Conservation (phyloP, 2,888 invertebrate species). For the Acronicta leporina region DNA sequence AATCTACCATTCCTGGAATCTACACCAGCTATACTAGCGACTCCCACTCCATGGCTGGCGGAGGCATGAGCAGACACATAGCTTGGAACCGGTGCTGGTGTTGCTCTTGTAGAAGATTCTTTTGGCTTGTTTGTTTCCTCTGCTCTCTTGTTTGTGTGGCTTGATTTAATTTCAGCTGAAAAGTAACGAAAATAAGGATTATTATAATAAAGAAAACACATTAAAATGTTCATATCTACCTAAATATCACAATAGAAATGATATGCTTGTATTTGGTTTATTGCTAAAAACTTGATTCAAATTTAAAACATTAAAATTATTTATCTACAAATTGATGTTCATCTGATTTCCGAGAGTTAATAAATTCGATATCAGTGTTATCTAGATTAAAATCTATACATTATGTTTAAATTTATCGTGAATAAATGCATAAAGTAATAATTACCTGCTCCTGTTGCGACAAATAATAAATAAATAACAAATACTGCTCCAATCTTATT, state of each 20-base stretch:
- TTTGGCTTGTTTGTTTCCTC: conserved; percentile 27
- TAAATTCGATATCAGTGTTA: conserved; percentile 6
- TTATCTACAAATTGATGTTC: conserved; percentile 8
- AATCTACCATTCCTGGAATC: conserved; percentile 73
- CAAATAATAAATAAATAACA: conserved; percentile 53
- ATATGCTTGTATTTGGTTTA: not conserved
- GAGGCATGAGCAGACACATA: conserved; percentile 33
- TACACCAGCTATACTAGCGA: conserved; percentile 72
- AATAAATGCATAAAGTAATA: conserved; percentile 25
- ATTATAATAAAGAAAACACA: not conserved
- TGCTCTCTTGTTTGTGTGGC: conserved; percentile 23
- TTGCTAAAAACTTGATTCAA: not conserved
- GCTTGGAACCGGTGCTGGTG: conserved; percentile 1
- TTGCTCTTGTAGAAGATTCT: conserved; percentile 11
- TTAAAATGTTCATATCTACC: not conserved
- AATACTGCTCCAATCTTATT: conserved; percentile 57
- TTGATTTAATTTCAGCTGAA: conserved; percentile 46
- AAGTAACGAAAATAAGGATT: conserved; percentile 3
- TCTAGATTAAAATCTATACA: conserved; percentile 12
- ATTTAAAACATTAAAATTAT: not conserved
- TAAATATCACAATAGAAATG: not conserved
- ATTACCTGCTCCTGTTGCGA: conserved; percentile 62
- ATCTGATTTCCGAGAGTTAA: conserved; percentile 20
- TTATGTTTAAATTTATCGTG: conserved; percentile 11
- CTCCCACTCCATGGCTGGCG: conserved; percentile 61